Evolutionary conservation across 2,113 vertebrate species (phyloP).

Genomic region (Arothron firmamentum): DNA sequence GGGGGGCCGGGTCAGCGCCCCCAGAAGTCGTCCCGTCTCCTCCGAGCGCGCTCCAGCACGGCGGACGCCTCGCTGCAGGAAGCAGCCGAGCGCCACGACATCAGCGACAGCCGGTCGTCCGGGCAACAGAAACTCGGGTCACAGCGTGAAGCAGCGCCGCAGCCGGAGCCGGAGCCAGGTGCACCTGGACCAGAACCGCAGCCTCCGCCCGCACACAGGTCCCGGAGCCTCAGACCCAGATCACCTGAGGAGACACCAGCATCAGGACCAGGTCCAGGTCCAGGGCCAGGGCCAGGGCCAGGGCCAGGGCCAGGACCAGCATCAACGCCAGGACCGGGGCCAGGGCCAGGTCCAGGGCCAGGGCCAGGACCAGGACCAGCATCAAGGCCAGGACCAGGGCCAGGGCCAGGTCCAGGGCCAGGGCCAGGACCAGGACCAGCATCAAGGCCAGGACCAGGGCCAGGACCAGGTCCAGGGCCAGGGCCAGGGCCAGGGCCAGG

Average conservation of each 20-base stretch:
- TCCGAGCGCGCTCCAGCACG: conserved; percentile 57
- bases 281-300: background rate
- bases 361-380: no score
- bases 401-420: background rate
- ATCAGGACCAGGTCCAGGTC: background rate
- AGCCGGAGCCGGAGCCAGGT: no score
- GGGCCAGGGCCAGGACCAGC: background rate
- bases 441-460: no score
- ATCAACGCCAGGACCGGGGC: no score
- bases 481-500: no score
- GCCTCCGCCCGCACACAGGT: conserved; percentile 30
- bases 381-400: background rate
- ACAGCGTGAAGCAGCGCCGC: background rate
- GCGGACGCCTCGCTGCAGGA: conserved; percentile 52
- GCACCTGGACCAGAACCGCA: background rate
- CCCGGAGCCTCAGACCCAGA: conserved; percentile 47
- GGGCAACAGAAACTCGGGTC: background rate
- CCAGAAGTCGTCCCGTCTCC: conserved; percentile 58
- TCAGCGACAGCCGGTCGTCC: conserved; percentile 54
- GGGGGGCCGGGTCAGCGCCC: conserved; percentile 34
- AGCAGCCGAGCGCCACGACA: conserved; percentile 56
- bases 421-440: background rate
- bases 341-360: background rate
- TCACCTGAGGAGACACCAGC: conserved; percentile 38
- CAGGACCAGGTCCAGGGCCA: background rate